Conservation (phyloP, 2,113 vertebrate species). For the Piliocolobus tephrosceles region DNA sequence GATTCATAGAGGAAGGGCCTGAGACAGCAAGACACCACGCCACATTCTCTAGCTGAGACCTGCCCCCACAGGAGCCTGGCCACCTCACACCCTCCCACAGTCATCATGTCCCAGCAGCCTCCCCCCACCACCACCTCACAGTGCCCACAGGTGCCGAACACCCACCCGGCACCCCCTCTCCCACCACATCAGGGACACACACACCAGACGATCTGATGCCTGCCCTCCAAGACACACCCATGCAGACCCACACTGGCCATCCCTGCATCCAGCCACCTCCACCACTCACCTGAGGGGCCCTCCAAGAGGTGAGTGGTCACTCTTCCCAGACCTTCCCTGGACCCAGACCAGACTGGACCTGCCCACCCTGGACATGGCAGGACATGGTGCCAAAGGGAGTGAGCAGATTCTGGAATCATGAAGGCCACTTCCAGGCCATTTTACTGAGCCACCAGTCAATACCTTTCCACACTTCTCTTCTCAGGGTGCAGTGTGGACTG, state of each 20-base stretch:
- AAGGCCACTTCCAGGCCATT: background rate
- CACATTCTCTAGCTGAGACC: background rate
- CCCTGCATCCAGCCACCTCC: background rate
- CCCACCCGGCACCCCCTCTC: too few relatives aligned
- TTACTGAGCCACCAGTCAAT: background rate
- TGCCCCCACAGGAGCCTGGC: background rate
- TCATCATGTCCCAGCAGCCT: background rate
- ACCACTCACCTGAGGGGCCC: background rate
- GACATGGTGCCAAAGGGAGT: rapidly evolving
- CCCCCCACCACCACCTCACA: background rate
- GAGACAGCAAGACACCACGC: background rate
- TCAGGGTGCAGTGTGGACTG: background rate
- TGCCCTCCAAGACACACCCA: background rate
- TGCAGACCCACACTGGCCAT: rapidly evolving
- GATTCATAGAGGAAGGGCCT: background rate
- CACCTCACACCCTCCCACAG: background rate
- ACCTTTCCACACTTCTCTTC: background rate
- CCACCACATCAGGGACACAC: background rate
- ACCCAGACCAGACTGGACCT: background rate
- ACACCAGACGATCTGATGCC: background rate
- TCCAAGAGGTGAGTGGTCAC: background rate
- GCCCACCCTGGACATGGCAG: background rate
- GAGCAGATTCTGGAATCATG: background rate
- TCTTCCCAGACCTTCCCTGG: background rate
- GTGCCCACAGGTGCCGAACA: background rate